Conservation (phyloP, 2,888 invertebrate genomes). For the Clepsis dumicolana region DNA sequence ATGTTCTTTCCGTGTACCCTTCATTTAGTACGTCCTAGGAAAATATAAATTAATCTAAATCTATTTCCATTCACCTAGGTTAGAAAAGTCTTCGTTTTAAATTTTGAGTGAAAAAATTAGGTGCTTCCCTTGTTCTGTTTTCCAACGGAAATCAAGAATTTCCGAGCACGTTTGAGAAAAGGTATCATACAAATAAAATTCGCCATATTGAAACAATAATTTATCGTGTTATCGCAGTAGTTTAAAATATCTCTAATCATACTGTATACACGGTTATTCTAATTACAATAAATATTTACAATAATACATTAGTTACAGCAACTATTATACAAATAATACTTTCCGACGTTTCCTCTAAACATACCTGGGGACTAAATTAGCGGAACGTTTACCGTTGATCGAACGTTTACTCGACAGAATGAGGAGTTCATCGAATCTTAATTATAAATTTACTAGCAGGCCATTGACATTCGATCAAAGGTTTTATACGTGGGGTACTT, state of each 20-base stretch:
- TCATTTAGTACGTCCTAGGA: too few species aligned
- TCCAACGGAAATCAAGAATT: too few species aligned
- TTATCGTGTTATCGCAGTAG: constrained; percentile 79
- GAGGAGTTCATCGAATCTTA: neutral
- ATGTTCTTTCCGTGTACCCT: too few species aligned
- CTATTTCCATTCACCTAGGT: too few species aligned
- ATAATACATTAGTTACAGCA: constrained; percentile 39
- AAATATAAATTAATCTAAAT: too few species aligned
- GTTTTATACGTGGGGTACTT: neutral
- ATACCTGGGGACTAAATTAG: neutral
- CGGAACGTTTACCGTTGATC: constrained; percentile 1
- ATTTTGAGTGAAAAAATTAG: too few species aligned
- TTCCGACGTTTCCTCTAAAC: constrained; percentile 47
- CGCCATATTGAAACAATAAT: constrained; percentile 81
- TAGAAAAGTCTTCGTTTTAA: too few species aligned
- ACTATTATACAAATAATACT: constrained; percentile 65
- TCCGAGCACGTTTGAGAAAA: too few species aligned
- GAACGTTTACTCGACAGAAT: neutral
- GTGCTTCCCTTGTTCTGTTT: too few species aligned
- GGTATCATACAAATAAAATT: neutral
- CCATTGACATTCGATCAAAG: neutral
- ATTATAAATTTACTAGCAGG: neutral
- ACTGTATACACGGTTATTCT: constrained; percentile 51
- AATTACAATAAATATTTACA: constrained; percentile 75
- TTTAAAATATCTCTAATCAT: constrained; percentile 44